Conservation (phyloP, 2,888 invertebrate species). For the Agonopterix heracliana region DNA sequence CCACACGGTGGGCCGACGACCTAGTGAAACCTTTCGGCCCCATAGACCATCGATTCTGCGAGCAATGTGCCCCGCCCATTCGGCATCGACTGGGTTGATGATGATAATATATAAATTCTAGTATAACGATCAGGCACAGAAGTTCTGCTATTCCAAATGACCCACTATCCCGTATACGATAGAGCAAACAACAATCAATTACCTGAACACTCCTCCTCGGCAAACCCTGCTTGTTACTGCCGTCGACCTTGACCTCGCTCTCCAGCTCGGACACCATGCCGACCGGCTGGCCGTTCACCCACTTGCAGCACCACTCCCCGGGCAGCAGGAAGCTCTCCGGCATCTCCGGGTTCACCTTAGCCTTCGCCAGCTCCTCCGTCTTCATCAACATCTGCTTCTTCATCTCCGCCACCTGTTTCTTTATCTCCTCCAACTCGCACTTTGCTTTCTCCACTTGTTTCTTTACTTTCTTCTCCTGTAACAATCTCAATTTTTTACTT, state of each 20-base stretch:
- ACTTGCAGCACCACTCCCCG: constrained; percentile 81
- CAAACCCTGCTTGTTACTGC: constrained; percentile 51
- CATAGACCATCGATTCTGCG: too few species aligned
- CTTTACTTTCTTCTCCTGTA: constrained; percentile 51
- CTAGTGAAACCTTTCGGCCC: too few species aligned
- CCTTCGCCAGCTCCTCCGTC: constrained; percentile 29
- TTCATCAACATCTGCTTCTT: constrained; percentile 46
- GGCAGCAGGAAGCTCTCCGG: constrained; percentile 48
- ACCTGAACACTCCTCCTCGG: constrained; percentile 63
- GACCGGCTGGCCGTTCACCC: constrained; percentile 83
- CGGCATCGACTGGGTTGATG: too few species aligned
- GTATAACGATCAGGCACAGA: too few species aligned
- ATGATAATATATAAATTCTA: neutral
- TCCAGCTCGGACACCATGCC: constrained; percentile 71
- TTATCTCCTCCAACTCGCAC: constrained; percentile 53
- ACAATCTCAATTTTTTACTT: constrained; percentile 38
- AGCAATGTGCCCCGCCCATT: too few species aligned
- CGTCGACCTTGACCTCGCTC: constrained; percentile 47
- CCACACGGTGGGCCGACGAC: too few species aligned
- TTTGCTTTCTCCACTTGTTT: constrained; percentile 55
- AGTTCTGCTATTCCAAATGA: too few species aligned
- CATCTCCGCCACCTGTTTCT: constrained; percentile 57
- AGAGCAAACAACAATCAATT: neutral
- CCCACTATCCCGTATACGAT: too few species aligned
- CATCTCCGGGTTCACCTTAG: constrained; percentile 26